phyloP scores from a whole-genome alignment of 2,888 invertebrate genomes.

The Pomacea canaliculata region DNA sequence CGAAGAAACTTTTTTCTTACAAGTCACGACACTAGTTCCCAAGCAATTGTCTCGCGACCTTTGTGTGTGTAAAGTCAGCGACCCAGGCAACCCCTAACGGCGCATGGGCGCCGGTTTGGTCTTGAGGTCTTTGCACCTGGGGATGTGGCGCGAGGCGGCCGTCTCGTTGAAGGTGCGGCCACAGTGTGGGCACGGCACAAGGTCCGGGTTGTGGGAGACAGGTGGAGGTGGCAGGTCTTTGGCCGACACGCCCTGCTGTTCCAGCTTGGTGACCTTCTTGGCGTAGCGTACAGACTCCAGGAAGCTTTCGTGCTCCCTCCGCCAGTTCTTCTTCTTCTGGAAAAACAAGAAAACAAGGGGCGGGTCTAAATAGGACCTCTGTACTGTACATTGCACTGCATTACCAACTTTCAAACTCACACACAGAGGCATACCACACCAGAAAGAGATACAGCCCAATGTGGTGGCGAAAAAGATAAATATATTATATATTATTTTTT shows the following conservation, averaged over 20 bases:
- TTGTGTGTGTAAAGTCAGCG: no score
- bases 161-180: conserved; percentile 84
- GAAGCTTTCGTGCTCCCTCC: conserved; percentile 64
- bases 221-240: conserved; percentile 88
- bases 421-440: neutral
- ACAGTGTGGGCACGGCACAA: conserved; percentile 91
- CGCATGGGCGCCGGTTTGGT: conserved; percentile 46
- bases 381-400: neutral
- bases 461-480: no score
- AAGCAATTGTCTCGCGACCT: no score
- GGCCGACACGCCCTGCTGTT: conserved; percentile 81
- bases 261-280: conserved; percentile 59
- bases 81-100: neutral
- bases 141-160: conserved; percentile 88
- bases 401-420: neutral
- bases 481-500: no score
- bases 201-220: conserved; percentile 85
- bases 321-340: conserved; percentile 63
- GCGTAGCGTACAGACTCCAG: conserved; percentile 64
- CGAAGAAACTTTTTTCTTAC: no score
- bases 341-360: conserved; percentile 3
- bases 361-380: no score
- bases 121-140: conserved; percentile 84
- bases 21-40: no score
- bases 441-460: no score